phyloP scores from a whole-genome alignment of 2,888 invertebrate genomes.

The Cyrtodaria siliqua region DNA sequence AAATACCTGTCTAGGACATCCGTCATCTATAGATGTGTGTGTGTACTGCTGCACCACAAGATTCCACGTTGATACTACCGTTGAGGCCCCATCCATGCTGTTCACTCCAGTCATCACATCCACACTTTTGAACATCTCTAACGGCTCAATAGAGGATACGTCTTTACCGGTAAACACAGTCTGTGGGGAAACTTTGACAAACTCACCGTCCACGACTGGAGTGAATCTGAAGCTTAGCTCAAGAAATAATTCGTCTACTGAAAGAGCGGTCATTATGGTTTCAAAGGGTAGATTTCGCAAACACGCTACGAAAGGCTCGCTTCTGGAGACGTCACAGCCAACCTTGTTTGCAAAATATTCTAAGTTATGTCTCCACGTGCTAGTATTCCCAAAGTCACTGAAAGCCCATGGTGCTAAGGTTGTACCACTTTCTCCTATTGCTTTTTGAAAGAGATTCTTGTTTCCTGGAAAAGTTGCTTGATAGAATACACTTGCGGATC shows the following conservation, averaged over 20 bases:
- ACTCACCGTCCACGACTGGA: slow-evolving; percentile 95
- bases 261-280: slow-evolving; percentile 29
- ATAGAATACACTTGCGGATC: slow-evolving; percentile 67
- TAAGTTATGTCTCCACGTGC: no score
- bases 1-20: no score
- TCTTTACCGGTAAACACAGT: slow-evolving; percentile 93
- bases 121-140: slow-evolving; percentile 12
- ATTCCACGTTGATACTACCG: no score
- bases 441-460: slow-evolving; percentile 63
- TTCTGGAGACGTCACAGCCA: slow-evolving; percentile 48
- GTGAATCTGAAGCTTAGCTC: slow-evolving; percentile 89
- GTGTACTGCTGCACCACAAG: neutral
- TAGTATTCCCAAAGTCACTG: no score
- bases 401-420: slow-evolving; percentile 40
- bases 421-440: slow-evolving; percentile 73
- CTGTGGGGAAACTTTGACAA: slow-evolving; percentile 94
- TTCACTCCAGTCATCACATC: slow-evolving; percentile 53
- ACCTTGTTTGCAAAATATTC: slow-evolving; percentile 88
- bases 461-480: slow-evolving; percentile 69
- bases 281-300: slow-evolving; percentile 46
- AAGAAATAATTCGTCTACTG: no score
- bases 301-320: slow-evolving; percentile 56
- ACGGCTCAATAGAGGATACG: slow-evolving; percentile 92
- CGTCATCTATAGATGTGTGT: no score
- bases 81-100: slow-evolving; percentile 40